Conservation (phyloP, 2,113 vertebrate genomes). For the Melanocharis versteri region DNA sequence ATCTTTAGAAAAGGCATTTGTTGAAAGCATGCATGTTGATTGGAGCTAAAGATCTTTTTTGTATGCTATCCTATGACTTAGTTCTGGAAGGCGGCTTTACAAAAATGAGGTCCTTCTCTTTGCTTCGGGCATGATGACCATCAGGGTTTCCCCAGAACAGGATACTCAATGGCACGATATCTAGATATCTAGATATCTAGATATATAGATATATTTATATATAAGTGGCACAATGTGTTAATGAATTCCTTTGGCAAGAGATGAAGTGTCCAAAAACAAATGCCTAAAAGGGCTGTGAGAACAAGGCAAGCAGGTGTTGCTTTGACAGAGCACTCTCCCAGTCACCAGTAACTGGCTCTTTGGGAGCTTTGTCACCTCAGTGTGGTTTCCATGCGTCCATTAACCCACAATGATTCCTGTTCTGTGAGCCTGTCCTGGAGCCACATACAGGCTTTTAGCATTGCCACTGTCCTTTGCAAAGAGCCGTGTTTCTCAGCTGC, state of each 20-base stretch:
- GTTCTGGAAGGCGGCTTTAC: not conserved
- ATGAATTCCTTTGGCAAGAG: not conserved
- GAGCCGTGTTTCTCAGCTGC: not conserved
- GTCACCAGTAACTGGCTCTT: not conserved
- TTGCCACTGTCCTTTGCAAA: not conserved
- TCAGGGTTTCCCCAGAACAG: not conserved
- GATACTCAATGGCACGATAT: not conserved
- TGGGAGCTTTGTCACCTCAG: not conserved
- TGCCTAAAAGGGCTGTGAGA: not conserved
- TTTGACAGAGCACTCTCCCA: not conserved
- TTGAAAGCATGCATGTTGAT: not conserved
- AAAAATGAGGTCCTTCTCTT: not conserved
- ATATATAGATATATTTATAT: not conserved
- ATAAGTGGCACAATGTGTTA: not conserved
- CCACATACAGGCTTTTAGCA: not conserved
- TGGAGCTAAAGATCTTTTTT: not conserved
- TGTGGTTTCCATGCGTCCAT: not conserved
- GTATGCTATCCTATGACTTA: not conserved
- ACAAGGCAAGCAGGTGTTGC: not conserved
- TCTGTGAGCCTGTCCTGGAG: not conserved
- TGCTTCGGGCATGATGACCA: not conserved
- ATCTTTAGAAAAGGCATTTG: not conserved
- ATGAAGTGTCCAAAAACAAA: not conserved
- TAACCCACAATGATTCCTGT: not conserved
- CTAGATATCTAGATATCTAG: too few relatives aligned